A percentile compares a stretch with the other conserved stretches of the same genome.
Evolutionary conservation across 2,113 vertebrate genomes (phyloP).

Genomic region (Lepisosteus osseus): DNA sequence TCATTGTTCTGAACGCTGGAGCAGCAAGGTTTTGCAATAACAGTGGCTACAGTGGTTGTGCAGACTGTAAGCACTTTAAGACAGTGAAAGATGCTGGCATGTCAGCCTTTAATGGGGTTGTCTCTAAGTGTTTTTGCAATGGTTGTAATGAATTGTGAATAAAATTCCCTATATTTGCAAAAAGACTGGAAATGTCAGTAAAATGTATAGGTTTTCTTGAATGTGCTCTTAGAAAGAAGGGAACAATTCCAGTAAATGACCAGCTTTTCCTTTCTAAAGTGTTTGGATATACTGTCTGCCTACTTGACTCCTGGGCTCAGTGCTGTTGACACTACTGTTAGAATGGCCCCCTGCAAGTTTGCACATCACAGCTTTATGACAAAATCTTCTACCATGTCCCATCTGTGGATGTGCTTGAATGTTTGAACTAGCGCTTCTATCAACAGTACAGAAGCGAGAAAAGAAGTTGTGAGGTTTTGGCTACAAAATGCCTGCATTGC

Average conservation of each 20-base stretch:
- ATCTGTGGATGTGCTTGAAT: conserved; percentile 69
- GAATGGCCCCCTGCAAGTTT: conserved; percentile 59
- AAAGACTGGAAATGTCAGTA: conserved; percentile 26
- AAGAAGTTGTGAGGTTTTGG: conserved; percentile 37
- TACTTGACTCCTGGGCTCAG: conserved; percentile 49
- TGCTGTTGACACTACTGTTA: conserved; percentile 64
- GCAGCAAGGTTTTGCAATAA: not conserved
- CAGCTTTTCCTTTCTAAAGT: conserved; percentile 34
- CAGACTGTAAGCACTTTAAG: conserved; percentile 12
- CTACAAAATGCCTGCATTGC: conserved; percentile 38
- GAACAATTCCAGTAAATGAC: conserved; percentile 47
- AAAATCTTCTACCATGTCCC: conserved; percentile 60
- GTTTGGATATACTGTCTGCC: conserved; percentile 57
- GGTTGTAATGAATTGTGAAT: conserved; percentile 9
- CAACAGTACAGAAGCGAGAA: conserved; percentile 45
- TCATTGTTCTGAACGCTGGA: too few relatives aligned
- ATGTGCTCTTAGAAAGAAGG: conserved; percentile 54
- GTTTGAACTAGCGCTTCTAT: conserved; percentile 59
- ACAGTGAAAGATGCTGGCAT: conserved; percentile 12
- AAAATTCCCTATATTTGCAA: conserved; percentile 11
- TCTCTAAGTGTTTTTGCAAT: conserved; percentile 9
- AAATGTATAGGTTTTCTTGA: conserved; percentile 37
- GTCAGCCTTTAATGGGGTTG: conserved; percentile 1
- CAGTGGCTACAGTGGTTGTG: conserved; percentile 15
- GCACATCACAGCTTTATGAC: conserved; percentile 62